Base-by-base conservation (phyloP, 2,888 invertebrate species). In the Aethes cnicana region DNA sequence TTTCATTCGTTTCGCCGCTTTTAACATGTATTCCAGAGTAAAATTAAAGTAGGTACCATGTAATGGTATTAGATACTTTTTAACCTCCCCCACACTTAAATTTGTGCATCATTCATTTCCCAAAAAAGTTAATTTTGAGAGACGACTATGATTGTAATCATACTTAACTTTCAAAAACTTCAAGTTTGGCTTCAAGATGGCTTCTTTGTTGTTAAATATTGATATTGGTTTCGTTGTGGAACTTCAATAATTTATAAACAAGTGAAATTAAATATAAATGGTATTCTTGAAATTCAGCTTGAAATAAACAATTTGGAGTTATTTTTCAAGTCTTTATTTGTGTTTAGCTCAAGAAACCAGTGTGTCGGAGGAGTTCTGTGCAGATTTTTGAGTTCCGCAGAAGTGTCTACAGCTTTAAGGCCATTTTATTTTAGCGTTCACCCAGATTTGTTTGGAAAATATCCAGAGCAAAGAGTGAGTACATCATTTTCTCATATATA, bases 371-470 rank as follows among this genome's bases (percentile, higher is more conserved):
- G 68, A 46, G 57, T 78, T 25, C 53, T 86, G 47, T 74, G 79
- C 63, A 79, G 88, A 64, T 79, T 69, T 62, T 82, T 94, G 63
- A 96, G 94, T 68, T 93, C 94, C 54, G 94, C 95, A 18, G 97
- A 98, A 90, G 93, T 97, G 12, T 95, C 97, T 0, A 95, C 97
- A 16, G 98, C 98, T 0, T 86, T 98, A 35, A 91, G 98, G 54
- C 98, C 98, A 3, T 98, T 98, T 82, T 98, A 97, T 84, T 98
- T 98, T 78, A 94, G 94, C 53, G 98, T 98, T 2, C 98, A 98
- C 90, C 98, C 98, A 7, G 98, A 98, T 89, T 91, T 98, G 35
- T 98, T 98, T 90, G 97, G 97, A 46, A 94, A 95, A 83, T 94
- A 95, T 91, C 98, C 98, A 23, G 93, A 93, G 72, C 96, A 98